Evolutionary conservation across 2,797 vertebrate genomes (phyloP).

Genomic region (Micromesistius poutassou): DNA sequence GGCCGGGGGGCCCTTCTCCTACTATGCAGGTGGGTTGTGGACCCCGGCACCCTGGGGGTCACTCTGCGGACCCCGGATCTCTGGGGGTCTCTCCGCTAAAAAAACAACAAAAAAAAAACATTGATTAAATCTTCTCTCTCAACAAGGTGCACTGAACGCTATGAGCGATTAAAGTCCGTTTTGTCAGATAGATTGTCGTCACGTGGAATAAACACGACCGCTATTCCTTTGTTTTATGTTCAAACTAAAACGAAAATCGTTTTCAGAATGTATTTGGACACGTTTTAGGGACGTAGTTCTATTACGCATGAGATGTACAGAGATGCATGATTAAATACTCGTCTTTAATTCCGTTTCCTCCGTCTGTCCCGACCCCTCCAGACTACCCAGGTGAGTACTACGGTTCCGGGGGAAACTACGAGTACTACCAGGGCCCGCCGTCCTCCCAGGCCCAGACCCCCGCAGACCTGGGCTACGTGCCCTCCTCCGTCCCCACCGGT

Average conservation of each 20-base stretch:
- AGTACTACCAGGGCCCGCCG: conserved; percentile 92
- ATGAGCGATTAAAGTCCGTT: neutral
- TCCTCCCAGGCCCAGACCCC: conserved; percentile 91
- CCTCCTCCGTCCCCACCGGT: conserved; percentile 84
- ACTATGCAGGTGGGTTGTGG: conserved; percentile 83
- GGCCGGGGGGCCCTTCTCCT: conserved; percentile 85
- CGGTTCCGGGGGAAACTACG: conserved; percentile 86
- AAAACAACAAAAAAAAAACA: too few relatives aligned
- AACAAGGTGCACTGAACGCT: neutral
- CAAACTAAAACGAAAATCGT: neutral
- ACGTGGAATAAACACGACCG: neutral
- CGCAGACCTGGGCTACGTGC: conserved; percentile 87
- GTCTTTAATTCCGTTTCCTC: conserved; percentile 15
- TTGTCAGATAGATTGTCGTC: neutral
- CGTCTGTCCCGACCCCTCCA: conserved; percentile 46
- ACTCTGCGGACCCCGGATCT: too few relatives aligned
- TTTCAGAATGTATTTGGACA: neutral
- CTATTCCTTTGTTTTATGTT: neutral
- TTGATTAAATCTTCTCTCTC: neutral
- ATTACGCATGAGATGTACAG: too few relatives aligned
- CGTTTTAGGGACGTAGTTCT: neutral
- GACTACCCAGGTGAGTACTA: conserved; percentile 96
- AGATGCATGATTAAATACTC: neutral
- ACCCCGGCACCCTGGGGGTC: too few relatives aligned
- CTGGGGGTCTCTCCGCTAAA: too few relatives aligned